Conservation (phyloP, 2,113 vertebrate genomes). For the Carassius auratus region DNA sequence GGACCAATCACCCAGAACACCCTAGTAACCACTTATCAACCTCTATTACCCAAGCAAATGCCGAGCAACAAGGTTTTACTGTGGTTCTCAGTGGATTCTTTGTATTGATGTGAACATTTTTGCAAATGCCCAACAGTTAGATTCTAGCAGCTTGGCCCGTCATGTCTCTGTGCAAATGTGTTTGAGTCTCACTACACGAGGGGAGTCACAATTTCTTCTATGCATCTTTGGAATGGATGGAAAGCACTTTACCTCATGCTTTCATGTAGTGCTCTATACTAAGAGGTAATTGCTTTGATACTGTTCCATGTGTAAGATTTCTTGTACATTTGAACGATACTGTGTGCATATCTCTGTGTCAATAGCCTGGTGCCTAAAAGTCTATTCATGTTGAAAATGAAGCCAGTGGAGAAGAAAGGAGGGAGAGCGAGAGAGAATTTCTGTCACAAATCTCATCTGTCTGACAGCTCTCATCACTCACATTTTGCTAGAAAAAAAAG, state of each 20-base stretch:
- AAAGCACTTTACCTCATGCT: constrained; percentile 36
- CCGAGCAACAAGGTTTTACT: background rate
- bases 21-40: background rate
- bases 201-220: constrained; percentile 1
- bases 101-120: background rate
- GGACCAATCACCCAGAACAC: background rate
- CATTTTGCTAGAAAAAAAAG: constrained; percentile 69
- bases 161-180: constrained; percentile 35
- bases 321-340: constrained; percentile 28
- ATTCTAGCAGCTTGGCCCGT: constrained; percentile 12
- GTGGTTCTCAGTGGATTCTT: background rate
- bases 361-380: constrained; percentile 61
- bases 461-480: constrained; percentile 77
- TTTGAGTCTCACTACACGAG: constrained; percentile 27
- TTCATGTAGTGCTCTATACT: constrained; percentile 34
- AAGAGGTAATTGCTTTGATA: constrained; percentile 51
- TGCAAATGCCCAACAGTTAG: background rate
- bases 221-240: constrained; percentile 37
- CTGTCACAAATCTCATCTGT: constrained; percentile 70
- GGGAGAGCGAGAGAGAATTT: constrained; percentile 58
- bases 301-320: constrained; percentile 56
- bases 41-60: background rate
- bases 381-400: constrained; percentile 70
- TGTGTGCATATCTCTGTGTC: constrained; percentile 59
- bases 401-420: constrained; percentile 66